These are phyloP conservation scores for Morpho achilles DNA, from an alignment of 2,888 invertebrate species.

Conservation along the genomic window DNA sequence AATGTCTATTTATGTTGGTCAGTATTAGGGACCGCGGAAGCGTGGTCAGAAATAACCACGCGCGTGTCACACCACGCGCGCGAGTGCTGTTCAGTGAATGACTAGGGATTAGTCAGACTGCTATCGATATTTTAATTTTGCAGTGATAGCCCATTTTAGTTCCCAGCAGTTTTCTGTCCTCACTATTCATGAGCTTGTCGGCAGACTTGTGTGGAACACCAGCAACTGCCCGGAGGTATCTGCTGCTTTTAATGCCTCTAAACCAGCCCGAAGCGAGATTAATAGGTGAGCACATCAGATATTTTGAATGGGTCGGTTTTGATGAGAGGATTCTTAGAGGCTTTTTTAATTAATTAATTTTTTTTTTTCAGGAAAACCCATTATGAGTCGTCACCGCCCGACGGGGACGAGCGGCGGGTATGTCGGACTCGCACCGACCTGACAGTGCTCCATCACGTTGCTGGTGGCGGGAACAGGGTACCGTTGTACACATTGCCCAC, in stretches of 20 bases:
- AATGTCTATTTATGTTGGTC: slow-evolving; percentile 21
- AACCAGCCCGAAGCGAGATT: slow-evolving; percentile 84
- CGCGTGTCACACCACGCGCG: slow-evolving; percentile 45
- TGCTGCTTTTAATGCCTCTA: slow-evolving; percentile 97
- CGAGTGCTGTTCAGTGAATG: slow-evolving; percentile 18
- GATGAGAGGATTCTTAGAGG: no score
- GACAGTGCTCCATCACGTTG: no score
- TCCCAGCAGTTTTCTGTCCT: slow-evolving; percentile 96
- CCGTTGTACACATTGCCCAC: no score
- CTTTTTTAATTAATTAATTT: no score
- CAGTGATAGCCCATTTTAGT: slow-evolving; percentile 83
- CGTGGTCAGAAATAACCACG: slow-evolving; percentile 44
- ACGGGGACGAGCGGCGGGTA: no score
- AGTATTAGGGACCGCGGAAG: slow-evolving; percentile 36
- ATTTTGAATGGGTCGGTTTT: no score
- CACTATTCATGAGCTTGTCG: slow-evolving; percentile 95
- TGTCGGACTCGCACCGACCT: no score
- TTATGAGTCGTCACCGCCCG: no score
- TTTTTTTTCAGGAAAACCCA: no score
- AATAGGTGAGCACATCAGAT: neutral
- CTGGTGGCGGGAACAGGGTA: no score
- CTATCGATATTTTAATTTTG: neutral
- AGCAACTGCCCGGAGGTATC: slow-evolving; percentile 95
- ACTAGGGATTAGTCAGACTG: slow-evolving; percentile 6
- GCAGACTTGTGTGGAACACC: slow-evolving; percentile 96